Evolutionary conservation across 2,113 vertebrate species (phyloP), one percentile per base, ranked within the genome.

Genomic region (Perccottus glenii): DNA sequence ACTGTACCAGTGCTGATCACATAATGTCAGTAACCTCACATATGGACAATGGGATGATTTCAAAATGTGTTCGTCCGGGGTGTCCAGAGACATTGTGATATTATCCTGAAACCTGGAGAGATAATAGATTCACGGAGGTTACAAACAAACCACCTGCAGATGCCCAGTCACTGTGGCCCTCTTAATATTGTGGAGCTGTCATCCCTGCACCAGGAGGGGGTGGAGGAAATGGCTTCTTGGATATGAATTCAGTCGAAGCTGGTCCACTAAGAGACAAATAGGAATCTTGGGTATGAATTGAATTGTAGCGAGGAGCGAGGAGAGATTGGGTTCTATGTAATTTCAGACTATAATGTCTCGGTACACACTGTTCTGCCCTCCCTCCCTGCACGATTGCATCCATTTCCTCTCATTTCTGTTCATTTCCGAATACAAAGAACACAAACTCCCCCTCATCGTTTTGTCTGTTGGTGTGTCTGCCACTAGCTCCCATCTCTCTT

Each of bases 151-250:
- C 57, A 57, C 64, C 61, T 64, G 63, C 70, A 72, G 75, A 70
- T 48, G 66, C 64, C 62, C 58, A 12, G 55, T 70, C 45, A 4
- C 77, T 55, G 72, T 46, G 60, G 33, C 51, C 73, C 60, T 73
- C 71, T 82, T 83, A 80, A 86, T 83, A 78, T 84, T 73, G 83
- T 65, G 5, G 85, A 55, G 72, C 64, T 83, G 80, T 84, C 75
- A 79, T 78, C 78, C 42, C 46, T 72, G 80, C 64, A 45, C 55
- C 64, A 65, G 75, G 36, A 60, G 36, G 50, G 60, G 27, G 40
- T 9, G 56, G 32, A 19, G 52, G 45, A 32, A 80, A 46, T 27
- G 19, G 57, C 11, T 42, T 71, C 16, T 11, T 52, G 63, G 53
- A 55, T 71, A 42, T 66, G 69, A 66, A 66, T 71, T 60, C 35